Evolutionary conservation across 2,113 vertebrate genomes (phyloP).

Genomic region (Tiliqua scincoides): DNA sequence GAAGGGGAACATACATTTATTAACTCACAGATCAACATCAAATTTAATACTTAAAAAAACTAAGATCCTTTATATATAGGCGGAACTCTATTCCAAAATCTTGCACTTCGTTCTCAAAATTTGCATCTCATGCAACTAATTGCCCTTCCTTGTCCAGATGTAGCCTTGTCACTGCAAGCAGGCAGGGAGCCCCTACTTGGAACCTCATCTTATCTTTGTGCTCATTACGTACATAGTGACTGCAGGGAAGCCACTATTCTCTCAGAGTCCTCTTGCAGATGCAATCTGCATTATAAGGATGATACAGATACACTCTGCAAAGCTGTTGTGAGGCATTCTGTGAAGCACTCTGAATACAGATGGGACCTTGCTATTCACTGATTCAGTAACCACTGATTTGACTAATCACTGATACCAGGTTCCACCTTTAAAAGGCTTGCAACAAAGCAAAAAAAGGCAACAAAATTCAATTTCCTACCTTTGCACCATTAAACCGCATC

Average conservation of each 20-base stretch:
- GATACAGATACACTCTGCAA: not conserved
- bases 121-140: slow-evolving; percentile 24
- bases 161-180: not conserved
- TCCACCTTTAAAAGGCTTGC: too few relatives aligned
- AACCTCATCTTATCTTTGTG: not conserved
- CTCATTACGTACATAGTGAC: too few relatives aligned
- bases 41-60: not conserved
- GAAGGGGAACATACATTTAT: slow-evolving; percentile 34
- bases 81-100: slow-evolving; percentile 5
- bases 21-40: slow-evolving; percentile 37
- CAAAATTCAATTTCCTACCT: too few relatives aligned
- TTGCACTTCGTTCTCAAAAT: not conserved
- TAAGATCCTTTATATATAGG: not conserved
- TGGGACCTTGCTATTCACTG: too few relatives aligned
- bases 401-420: too few relatives aligned
- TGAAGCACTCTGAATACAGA: not conserved
- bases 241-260: not conserved
- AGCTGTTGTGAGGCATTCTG: not conserved
- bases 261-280: too few relatives aligned
- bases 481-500: too few relatives aligned
- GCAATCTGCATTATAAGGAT: not conserved
- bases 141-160: slow-evolving; percentile 21
- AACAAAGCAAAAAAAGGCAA: too few relatives aligned
- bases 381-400: too few relatives aligned
- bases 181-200: not conserved